These are phyloP conservation scores for Cephalotes varians DNA, from an alignment of 2,888 invertebrate genomes.

Conservation along the genomic window DNA sequence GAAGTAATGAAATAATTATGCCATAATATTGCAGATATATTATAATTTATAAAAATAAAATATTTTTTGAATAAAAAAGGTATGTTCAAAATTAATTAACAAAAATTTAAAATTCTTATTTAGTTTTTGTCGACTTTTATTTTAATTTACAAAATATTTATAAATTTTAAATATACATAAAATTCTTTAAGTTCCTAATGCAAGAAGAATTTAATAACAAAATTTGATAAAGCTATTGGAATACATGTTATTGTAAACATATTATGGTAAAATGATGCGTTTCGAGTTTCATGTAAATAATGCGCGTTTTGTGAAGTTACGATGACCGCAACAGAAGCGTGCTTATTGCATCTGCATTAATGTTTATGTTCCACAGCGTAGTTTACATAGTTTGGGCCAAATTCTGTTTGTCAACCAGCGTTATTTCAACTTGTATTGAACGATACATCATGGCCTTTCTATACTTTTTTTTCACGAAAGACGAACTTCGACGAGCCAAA, in stretches of 20 bases:
- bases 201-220: neutral
- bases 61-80: neutral
- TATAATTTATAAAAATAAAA: neutral
- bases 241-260: neutral
- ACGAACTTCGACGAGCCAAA: conserved; percentile 74
- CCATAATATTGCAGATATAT: neutral
- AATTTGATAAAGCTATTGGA: neutral
- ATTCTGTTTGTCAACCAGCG: conserved; percentile 35
- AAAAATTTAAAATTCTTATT: neutral
- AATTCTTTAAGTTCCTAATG: neutral
- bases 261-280: neutral
- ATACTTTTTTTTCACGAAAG: conserved; percentile 67
- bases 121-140: neutral
- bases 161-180: neutral
- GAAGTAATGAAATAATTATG: neutral
- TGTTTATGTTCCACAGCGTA: conserved; percentile 2
- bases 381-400: conserved; percentile 19
- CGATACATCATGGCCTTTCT: conserved; percentile 72
- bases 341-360: conserved; percentile 22
- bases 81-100: neutral
- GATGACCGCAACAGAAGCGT: neutral
- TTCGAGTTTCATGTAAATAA: conserved; percentile 12
- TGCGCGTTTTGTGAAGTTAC: neutral
- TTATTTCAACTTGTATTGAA: conserved; percentile 66
- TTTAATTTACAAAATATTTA: neutral